Base-by-base conservation (phyloP, 1,140 invertebrate species). In the Conopomorpha cramerella region DNA sequence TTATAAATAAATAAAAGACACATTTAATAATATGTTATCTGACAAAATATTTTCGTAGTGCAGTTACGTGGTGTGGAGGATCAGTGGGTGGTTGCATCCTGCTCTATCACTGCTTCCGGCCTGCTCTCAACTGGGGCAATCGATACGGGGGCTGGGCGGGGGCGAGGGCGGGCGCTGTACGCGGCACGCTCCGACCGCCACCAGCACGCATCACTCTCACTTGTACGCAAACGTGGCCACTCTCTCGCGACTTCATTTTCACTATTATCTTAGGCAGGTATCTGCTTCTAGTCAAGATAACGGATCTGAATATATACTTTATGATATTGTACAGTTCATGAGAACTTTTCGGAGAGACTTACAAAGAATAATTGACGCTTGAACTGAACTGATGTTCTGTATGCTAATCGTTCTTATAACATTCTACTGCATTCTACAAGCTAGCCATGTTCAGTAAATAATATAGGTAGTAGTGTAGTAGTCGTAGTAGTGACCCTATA, bases 121-220 rank as follows among this genome's bases (percentile, higher is more conserved):
- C 59, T 52, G 59, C 70, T 74, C 70, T 67, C 66, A 74, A 71
- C 70, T 74, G 66, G 70, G 70, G 70, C 70, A 74, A 74, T 74
- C 66, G 66, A 73, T 71, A 73, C 52, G n/a, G n/a, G n/a, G n/a
- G n/a, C n/a, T n/a, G 47, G 53, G 46, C 58, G 51, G 45, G 46
- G 27, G 43, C 30, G 54, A 47, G 56, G 48, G 42, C 35, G 11
- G 27, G 26, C 28, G 14, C 23, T 23, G 30, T 15, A 15, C 16
- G 29, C 23, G 17, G 11, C 16, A 15, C 34, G 38, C 31, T 35
- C 26, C 33, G 27, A 34, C 41, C 34, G 37, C 34, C 45, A 44
- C 52, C 45, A 45, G 53, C 44, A 52, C 46, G 56, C 63, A 62
- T 67, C 65, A 70, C 55, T 71, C 55, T 49, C 58, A 55, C 63